Evolutionary conservation across 1,140 invertebrate species (phyloP), one percentile per base, ranked within the genome.

Genomic region (Bombus affinis): DNA sequence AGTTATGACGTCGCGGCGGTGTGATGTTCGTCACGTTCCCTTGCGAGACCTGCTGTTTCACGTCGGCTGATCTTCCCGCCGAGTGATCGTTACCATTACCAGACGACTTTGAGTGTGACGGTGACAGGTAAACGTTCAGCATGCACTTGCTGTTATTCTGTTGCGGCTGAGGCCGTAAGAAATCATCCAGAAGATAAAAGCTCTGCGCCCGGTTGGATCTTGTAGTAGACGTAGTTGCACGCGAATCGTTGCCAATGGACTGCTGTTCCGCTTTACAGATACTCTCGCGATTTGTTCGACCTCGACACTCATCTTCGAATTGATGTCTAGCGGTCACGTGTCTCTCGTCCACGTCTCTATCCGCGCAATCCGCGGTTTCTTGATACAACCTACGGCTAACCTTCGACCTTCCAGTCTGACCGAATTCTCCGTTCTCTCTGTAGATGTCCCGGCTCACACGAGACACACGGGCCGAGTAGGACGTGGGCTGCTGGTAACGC

Each of bases 171-270:
- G 95, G 95, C n/a, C 93, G 92, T 73, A 96, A 86, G 62, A 96
- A 96, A 78, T 96, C 95, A 81, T 96, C 95, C 18, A 96, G 90
- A 2, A 96, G 92, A 87, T 96, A 96, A 74, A 96, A 96, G 85
- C 95, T 95, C 82, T 96, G 95, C 5, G 95, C 95, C 1, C 94
- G 88, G 13, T 92, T 93, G 4, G 95, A 95, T 68, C 93, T 91
- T 28, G 91, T 37, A 18, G 66, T 91, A 18, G 91, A 35, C 32
- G 66, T 93, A 6, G 86, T 88, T 13, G 79, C 89, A 39, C 93
- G 89, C 1, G 83, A 89, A 47, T 93, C 91, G 2, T 72, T 66
- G 37, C 88, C 72, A 35, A 79, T 81, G 3, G 65, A 18, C 13
- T 66, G 65, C 13, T 62, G 75, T 44, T 91, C 92, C 1, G 59